phyloP scores from a whole-genome alignment of 2,797 vertebrate genomes.

The Epinephelus malabaricus region DNA sequence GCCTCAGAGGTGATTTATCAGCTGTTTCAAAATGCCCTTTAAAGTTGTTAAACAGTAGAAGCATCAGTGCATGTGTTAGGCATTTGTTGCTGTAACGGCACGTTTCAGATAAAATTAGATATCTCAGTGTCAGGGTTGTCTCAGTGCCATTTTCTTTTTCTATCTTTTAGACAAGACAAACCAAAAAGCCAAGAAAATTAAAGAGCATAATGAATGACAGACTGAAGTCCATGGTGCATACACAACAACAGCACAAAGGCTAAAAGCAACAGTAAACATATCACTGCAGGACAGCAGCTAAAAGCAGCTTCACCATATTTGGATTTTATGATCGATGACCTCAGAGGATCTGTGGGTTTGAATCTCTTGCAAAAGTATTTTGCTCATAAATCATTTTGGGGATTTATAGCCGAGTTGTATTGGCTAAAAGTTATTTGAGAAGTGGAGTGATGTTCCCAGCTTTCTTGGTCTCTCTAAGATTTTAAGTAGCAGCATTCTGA shows the following conservation, averaged over 20 bases:
- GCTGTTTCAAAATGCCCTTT: background rate
- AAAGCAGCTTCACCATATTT: conserved; percentile 37
- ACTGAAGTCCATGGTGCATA: background rate
- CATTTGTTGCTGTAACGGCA: conserved; percentile 4
- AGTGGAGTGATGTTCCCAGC: background rate
- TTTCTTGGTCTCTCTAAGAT: background rate
- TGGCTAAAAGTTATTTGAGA: background rate
- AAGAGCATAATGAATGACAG: background rate
- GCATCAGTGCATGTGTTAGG: background rate
- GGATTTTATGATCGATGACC: background rate
- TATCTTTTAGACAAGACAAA: background rate
- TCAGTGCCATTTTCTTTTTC: background rate
- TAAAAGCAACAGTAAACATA: background rate
- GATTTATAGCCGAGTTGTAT: background rate
- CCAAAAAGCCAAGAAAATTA: background rate
- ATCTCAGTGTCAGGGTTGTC: conserved; percentile 24
- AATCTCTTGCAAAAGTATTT: background rate
- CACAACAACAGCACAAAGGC: background rate
- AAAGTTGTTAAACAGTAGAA: background rate
- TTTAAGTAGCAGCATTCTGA: conserved; percentile 18
- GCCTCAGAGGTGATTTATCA: background rate
- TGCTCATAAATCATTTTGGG: background rate
- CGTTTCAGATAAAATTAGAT: conserved; percentile 6
- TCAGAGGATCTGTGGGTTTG: background rate
- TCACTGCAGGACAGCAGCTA: conserved; percentile 7